Evolutionary conservation across 2,797 vertebrate species (phyloP), one percentile per base, ranked within the genome.

Genomic region (Tauraco hartlaubi): DNA sequence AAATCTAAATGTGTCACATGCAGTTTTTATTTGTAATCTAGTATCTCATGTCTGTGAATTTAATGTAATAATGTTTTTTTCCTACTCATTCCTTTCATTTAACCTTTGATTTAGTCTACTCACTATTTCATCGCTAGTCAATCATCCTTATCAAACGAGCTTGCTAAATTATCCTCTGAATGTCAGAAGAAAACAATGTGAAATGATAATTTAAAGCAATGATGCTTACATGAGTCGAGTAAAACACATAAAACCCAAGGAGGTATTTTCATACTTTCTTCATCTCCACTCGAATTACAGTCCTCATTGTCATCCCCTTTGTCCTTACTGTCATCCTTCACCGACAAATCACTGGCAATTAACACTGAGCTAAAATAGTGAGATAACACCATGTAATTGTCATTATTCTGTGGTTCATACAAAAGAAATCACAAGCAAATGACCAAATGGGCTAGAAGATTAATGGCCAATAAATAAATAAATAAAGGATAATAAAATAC

Each of bases 131-230:
- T 59, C 76, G 94, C 79, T 75, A 84, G 76, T 94, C 88, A 92
- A 55, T 87, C 92, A 85, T 88, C 33, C 72, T 93, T 85, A 81
- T 19, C 91, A 94, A 69, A 88, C 22, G 67, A 96, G 56, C 78
- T 89, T 82, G 73, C 49, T 97, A 96, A 97, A 97, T 95, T 96
- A 96, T 92, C 63, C 61, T 78, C 73, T 9, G 5, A 90, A 94
- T 80, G 80, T 93, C 92, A 95, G 77, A 97, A 97, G 87, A 88
- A 92, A 94, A 87, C 92, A 62, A 58, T 46, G 77, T 91, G 78
- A 96, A 97, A 92, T 56, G 59, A 74, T 89, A 76, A 96, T 94
- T 98, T 96, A 94, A 96, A 92, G 66, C 46, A 77, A 62, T 46
- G 72, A 55, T 93, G 31, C 44, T 79, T 94, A 73, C 87, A 37